Evolutionary conservation across 2,113 vertebrate genomes (phyloP), one percentile per base, ranked within the genome.

Genomic region (Caranx melampygus): DNA sequence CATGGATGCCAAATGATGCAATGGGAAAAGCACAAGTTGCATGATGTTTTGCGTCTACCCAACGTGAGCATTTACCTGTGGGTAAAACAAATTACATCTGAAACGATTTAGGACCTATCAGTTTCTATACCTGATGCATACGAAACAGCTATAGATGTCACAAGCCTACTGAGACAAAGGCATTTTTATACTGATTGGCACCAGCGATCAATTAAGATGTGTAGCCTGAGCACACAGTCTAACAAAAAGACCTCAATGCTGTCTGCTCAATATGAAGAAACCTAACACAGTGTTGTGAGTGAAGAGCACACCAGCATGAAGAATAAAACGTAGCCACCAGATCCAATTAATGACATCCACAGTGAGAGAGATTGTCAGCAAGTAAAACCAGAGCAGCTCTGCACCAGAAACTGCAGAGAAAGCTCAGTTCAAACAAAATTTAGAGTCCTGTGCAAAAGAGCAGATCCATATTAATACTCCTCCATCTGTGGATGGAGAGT

Each of bases 1-100:
- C n/a, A 75, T 64, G 35, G 20, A 45, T 26, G 72, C 65, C 66
- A 88, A 87, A 78, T 74, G 66, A 87, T 78, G 71, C 51, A 35
- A 78, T 44, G 59, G 45, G 26, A 83, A 79, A 76, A 81, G 68
- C 61, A 79, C 44, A 72, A 64, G 54, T 44, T 71, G 54, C 15
- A 63, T 72, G 74, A 78, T 34, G 49, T 45, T 72, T 51, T 20
- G n/a, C 21, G 13, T 54, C 34, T 76, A 64, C 18, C 62, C 10
- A 42, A 79, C 69, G 70, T 60, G 31, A 59, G 47, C 34, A 33
- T 40, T 76, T 64, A 54, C 11, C 66, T 2, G 14, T 3, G n/a
- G 47, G 69, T 33, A 31, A 71, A 66, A 54, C 15, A 64, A 5
- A 15, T 58, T 33, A 34, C 2, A 59, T 35, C 47, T 62, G 37